Evolutionary conservation across 2,888 invertebrate species (phyloP).

Genomic region (Baccha elongata): DNA sequence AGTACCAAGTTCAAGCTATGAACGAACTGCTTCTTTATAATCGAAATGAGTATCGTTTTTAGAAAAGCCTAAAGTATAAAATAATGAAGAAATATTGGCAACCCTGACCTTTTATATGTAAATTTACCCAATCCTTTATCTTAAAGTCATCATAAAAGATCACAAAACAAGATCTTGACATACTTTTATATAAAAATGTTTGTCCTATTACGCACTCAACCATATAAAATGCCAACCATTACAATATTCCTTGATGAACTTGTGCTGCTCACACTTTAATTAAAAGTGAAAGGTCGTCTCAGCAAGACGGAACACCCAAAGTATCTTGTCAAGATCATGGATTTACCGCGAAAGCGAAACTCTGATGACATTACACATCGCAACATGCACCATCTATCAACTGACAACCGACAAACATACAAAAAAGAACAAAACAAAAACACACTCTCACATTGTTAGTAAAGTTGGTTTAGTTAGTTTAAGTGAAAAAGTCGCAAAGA

Average conservation of each 20-base stretch:
- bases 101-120: too few relatives aligned
- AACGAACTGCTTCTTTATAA: too few relatives aligned
- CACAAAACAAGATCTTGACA: neutral
- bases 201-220: slow-evolving; percentile 1
- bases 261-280: slow-evolving; percentile 47
- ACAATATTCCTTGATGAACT: slow-evolving; percentile 28
- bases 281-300: slow-evolving; percentile 53
- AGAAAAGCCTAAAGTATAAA: too few relatives aligned
- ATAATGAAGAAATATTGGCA: too few relatives aligned
- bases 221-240: slow-evolving; percentile 1
- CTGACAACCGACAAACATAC: slow-evolving; percentile 68
- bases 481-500: neutral
- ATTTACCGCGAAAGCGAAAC: slow-evolving; percentile 40
- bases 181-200: neutral
- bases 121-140: neutral
- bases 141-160: neutral
- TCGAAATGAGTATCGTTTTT: too few relatives aligned
- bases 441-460: slow-evolving; percentile 25
- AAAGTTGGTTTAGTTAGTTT: neutral
- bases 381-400: slow-evolving; percentile 66
- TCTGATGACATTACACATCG: slow-evolving; percentile 55
- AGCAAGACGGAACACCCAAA: slow-evolving; percentile 45
- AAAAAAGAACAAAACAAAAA: slow-evolving; percentile 13
- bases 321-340: slow-evolving; percentile 44
- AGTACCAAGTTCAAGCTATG: too few relatives aligned